These are phyloP conservation scores for Pelagia noctiluca DNA, from an alignment of 30 jellyfish, hydroid and myxozoan genomes.

Conservation along the genomic window DNA sequence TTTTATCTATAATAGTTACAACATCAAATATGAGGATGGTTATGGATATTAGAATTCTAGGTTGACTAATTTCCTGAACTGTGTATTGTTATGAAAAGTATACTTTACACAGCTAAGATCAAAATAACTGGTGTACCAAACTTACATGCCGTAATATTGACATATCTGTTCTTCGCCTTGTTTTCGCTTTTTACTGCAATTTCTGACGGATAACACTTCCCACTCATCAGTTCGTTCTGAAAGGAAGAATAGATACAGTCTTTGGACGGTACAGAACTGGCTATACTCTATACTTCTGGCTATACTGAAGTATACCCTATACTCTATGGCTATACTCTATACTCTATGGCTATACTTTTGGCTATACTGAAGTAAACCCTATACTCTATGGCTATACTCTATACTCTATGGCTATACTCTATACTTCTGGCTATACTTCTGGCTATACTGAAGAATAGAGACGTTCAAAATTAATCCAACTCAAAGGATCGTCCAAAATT, in stretches of 20 bases:
- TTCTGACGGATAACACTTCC: conserved; percentile 88
- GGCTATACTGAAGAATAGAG: background rate
- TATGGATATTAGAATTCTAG: too few relatives aligned
- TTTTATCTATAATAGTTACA: too few relatives aligned
- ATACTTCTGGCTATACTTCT: background rate
- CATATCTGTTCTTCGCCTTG: conserved; percentile 87
- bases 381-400: too few relatives aligned
- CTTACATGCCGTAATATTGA: conserved; percentile 95
- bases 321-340: too few relatives aligned
- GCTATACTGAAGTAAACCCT: background rate
- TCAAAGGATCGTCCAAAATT: too few relatives aligned
- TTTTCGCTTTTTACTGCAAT: conserved; percentile 85
- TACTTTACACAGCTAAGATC: too few relatives aligned
- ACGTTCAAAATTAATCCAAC: too few relatives aligned
- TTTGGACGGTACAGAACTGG: background rate
- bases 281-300: background rate
- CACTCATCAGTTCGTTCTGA: conserved; percentile 76
- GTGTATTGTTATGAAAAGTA: too few relatives aligned
- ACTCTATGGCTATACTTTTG: background rate
- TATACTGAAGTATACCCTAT: background rate
- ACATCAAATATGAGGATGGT: too few relatives aligned
- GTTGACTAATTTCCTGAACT: too few relatives aligned
- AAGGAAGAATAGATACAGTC: background rate
- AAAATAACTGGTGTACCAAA: background rate
- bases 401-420: background rate